Base-by-base conservation (phyloP, 2,113 vertebrate species). In the Urocitellus parryii region DNA sequence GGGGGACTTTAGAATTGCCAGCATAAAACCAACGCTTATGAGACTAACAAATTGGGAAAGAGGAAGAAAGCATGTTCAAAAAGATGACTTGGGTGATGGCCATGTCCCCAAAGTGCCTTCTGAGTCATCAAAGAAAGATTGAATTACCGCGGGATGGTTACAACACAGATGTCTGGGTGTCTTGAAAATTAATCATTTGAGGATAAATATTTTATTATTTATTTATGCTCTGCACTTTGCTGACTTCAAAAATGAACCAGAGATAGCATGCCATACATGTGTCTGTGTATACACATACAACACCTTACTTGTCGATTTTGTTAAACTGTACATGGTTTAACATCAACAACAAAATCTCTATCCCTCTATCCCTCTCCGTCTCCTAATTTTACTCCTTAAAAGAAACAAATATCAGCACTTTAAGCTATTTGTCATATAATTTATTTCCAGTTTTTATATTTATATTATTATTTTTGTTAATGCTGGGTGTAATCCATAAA, bases 111-210 rank as follows among this genome's bases (percentile, higher is more conserved):
- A 85, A 80, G 24, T 56, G 42, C n/a, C 67, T 91, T 83, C 48
- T 76, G 91, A 90, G 42, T 95, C 91, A 79, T 90, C 84, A 70
- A n/a, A 94, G 97, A 94, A 77, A 79, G 80, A 83, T 37, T 80
- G 25, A 32, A 18, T 84, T 83, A 67, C 48, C 4, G 0, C 72
- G 24, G 32, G 45, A 32, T 37, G 56, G n/a, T 53, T 56, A 58
- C 16, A 39, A 78, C 17, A 77, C 81, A 88, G 63, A 79, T 70
- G 80, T 94, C 80, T 92, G 88, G 39, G 74, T 65, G 95, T 58
- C 72, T 95, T 80, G 51, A 76, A 93, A 81, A 86, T 45, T 37
- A 48, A 91, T 95, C 94, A 82, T 24, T 90, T 61, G 91, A 73
- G 70, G 72, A 51, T 32, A 87, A 32, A 8, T 65, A 77, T 91